These are phyloP conservation scores for Aethes cnicana DNA, from an alignment of 2,888 invertebrate genomes.

Conservation along the genomic window DNA sequence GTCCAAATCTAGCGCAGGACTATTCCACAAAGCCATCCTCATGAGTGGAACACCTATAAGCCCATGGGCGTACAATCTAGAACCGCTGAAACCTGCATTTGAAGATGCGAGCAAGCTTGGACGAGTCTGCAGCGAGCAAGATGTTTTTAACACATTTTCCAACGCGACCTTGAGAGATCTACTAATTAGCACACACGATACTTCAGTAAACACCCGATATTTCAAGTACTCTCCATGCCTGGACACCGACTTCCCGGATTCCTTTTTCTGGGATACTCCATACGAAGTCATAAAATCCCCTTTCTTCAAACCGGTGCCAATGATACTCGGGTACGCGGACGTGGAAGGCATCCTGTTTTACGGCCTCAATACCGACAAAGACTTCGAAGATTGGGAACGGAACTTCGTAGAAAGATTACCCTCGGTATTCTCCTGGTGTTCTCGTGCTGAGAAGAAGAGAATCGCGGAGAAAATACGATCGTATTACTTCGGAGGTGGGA, in stretches of 20 bases:
- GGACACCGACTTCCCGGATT: slow-evolving; percentile 55
- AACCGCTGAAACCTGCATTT: slow-evolving; percentile 49
- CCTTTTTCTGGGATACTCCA: slow-evolving; percentile 66
- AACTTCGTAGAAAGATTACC: slow-evolving; percentile 62
- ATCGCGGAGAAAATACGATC: slow-evolving; percentile 55
- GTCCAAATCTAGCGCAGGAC: slow-evolving; percentile 55
- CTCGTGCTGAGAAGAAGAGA: slow-evolving; percentile 46
- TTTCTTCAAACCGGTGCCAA: slow-evolving; percentile 63
- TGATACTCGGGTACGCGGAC: slow-evolving; percentile 59
- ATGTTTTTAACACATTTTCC: slow-evolving; percentile 52
- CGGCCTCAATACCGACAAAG: slow-evolving; percentile 51
- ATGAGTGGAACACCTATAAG: slow-evolving; percentile 64
- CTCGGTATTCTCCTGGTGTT: slow-evolving; percentile 63
- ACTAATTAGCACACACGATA: slow-evolving; percentile 50
- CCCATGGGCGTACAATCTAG: slow-evolving; percentile 68
- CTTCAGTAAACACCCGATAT: slow-evolving; percentile 57
- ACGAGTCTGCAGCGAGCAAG: slow-evolving; percentile 41
- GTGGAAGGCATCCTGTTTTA: slow-evolving; percentile 67
- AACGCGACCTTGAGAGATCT: slow-evolving; percentile 50
- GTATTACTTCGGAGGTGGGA: slow-evolving; percentile 57
- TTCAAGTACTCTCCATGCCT: slow-evolving; percentile 71
- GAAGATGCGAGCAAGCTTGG: slow-evolving; percentile 60
- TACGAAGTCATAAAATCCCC: slow-evolving; percentile 61
- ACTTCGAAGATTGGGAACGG: slow-evolving; percentile 54
- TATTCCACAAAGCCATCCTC: slow-evolving; percentile 69